phyloP scores from a whole-genome alignment of 1,140 invertebrate genomes.

The Coptotermes formosanus region DNA sequence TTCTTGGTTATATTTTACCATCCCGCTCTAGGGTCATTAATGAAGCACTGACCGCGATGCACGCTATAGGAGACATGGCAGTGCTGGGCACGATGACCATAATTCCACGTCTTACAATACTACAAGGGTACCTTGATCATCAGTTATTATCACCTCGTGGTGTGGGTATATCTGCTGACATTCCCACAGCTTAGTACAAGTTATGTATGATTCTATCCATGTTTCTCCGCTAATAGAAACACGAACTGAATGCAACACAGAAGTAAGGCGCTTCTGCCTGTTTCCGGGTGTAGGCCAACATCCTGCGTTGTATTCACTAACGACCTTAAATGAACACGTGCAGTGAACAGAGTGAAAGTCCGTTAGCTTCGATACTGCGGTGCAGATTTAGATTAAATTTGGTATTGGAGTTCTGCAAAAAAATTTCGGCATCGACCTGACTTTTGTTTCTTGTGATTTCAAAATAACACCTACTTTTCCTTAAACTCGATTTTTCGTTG shows the following conservation, averaged over 20 bases:
- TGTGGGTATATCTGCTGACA: slow-evolving; percentile 14
- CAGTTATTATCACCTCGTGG: slow-evolving; percentile 15
- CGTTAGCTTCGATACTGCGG: too few relatives aligned
- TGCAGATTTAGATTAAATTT: too few relatives aligned
- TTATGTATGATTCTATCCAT: slow-evolving; percentile 7
- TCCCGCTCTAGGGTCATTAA: background rate
- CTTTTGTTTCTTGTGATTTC: too few relatives aligned
- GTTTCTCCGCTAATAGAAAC: background rate
- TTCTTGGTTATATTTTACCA: too few relatives aligned
- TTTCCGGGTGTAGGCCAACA: too few relatives aligned
- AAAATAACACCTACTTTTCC: too few relatives aligned
- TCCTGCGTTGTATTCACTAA: too few relatives aligned
- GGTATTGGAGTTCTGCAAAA: too few relatives aligned
- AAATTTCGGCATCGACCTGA: too few relatives aligned
- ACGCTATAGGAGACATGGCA: background rate
- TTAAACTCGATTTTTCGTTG: too few relatives aligned
- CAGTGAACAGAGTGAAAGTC: too few relatives aligned
- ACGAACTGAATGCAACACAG: background rate
- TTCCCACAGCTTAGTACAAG: background rate
- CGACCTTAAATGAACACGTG: too few relatives aligned
- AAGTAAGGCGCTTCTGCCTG: background rate
- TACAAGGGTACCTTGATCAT: slow-evolving; percentile 12
- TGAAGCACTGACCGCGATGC: background rate
- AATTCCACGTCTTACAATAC: slow-evolving; percentile 16
- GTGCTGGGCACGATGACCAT: background rate